Base-by-base conservation (phyloP, 2,113 vertebrate genomes). In the Pithys albifrons region DNA sequence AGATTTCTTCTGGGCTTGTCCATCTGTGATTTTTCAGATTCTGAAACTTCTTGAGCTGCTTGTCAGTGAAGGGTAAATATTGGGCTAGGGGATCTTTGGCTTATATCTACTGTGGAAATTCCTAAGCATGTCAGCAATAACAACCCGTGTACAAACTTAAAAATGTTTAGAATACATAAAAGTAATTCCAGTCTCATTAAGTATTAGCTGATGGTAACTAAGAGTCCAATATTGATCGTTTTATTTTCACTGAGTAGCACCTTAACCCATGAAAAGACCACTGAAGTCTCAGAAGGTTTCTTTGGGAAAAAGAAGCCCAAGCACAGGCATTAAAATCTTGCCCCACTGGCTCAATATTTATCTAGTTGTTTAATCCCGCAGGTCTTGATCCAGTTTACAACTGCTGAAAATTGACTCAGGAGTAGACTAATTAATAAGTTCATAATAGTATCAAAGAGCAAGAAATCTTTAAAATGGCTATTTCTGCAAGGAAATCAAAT, bases 371-470 rank as follows among this genome's bases (percentile, higher is more conserved):
- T 92, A 92, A 95, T 97, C 95, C 95, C 92, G 71, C 27, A 67
- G 82, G 92, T 94, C 94, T 81, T 96, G 95, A 91, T 95, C 95
- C 59, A 90, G 67, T 86, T 96, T 96, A 93, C 8, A 19, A 45
- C 35, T 90, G 72, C 88, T 86, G 93, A 91, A 95, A 95, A 94
- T 91, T 90, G 82, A 90, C 82, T 96, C 55, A 58, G 51, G 81
- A 86, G 82, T 59, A 83, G 88, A 90, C 88, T 95, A 97, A 95
- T 96, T 94, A 95, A 93, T 96, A 96, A 90, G 64, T 95, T 95
- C 88, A 92, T 95, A 93, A 96, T 94, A 96, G 82, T 96, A 96
- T 97, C 95, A 97, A 97, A 97, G 92, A 90, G 76, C 52, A 94
- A 95, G 69, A 94, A 91, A 97, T 95, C 91, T 96, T 97, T 91